Evolutionary conservation across 2,888 invertebrate species (phyloP).

Genomic region (Aspidapion aeneum): DNA sequence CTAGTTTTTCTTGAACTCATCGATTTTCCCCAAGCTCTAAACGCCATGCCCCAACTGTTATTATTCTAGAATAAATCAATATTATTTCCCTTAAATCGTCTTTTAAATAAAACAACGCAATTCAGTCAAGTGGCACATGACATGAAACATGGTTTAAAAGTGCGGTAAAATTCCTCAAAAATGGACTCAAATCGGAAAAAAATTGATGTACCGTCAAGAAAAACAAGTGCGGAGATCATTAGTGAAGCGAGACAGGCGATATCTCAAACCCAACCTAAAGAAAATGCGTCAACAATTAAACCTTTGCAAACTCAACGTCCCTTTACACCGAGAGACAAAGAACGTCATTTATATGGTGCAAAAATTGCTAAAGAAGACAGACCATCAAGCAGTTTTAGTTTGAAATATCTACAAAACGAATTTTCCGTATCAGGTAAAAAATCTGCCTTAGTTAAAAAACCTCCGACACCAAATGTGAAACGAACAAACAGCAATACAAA

Average conservation of each 20-base stretch:
- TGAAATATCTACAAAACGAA: constrained; percentile 61
- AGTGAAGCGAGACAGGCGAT: constrained; percentile 69
- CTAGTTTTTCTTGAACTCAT: no score
- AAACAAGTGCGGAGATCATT: constrained; percentile 78
- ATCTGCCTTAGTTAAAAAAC: background rate
- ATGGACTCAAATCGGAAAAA: background rate
- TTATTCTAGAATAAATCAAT: constrained; percentile 1
- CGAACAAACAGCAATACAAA: background rate
- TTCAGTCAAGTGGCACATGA: background rate
- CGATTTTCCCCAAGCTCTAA: background rate
- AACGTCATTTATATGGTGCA: constrained; percentile 71
- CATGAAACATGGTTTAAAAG: background rate
- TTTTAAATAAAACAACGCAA: background rate
- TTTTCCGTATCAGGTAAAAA: background rate
- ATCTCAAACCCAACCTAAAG: constrained; percentile 16
- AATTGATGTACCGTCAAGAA: constrained; percentile 34
- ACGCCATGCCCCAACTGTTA: background rate
- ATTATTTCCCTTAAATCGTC: background rate
- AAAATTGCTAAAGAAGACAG: constrained; percentile 53
- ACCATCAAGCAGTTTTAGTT: constrained; percentile 65
- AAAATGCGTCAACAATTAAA: constrained; percentile 41
- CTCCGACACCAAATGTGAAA: constrained; percentile 15
- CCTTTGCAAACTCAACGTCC: constrained; percentile 79
- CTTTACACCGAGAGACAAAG: constrained; percentile 78
- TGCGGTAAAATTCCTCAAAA: background rate